Base-by-base conservation (phyloP, 1,140 invertebrate species). In the Macrobrachium nipponense region DNA sequence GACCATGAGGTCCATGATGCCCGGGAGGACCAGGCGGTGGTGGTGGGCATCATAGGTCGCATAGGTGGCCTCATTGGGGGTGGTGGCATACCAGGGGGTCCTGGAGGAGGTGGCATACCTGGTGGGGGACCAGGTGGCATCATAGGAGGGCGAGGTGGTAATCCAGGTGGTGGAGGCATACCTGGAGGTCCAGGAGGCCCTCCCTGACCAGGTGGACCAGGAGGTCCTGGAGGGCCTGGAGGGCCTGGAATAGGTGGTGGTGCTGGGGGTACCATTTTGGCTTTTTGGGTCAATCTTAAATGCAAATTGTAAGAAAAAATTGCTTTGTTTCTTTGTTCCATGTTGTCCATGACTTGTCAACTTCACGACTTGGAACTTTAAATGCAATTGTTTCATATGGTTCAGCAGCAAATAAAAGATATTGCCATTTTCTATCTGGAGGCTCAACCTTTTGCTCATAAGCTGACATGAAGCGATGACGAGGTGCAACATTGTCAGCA, bases 341-440 rank as follows among this genome's bases (percentile, higher is more conserved):
- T 91, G 98, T 95, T 7, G 97, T 98, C 98, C 98, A 99, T 90
- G 96, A 95, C 91, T 99, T 99, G 91, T 99, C 99, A 0, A 99
- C 98, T 93, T 99, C 99, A 89, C 98, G 93, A 90, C 97, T 99
- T 0, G 99, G 99, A 5, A 99, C 97, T 93, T 99, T 99, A 90
- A 99, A 99, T 18, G 97, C 96, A 90, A 99, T 99, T 3, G 98
- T 99, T 92, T 99, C 99, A 91, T 99, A 99, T 0, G 99, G 99
- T 91, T 99, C 99, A 6, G 99, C 98, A 87, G 99, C 99, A 94
- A 99, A 99, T 11, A 99, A 91, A n/a, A 99, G 91, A 92, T 99
- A 99, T 91, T 99, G 99, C 98, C 98, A 99, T 91, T 98, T 98
- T 90, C 98, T 96, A 92, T 99, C 99, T 90, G 99, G 99, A 3